These are phyloP conservation scores for Aspidiotus destructor DNA, from an alignment of 2,888 invertebrate genomes.

Conservation along the genomic window DNA sequence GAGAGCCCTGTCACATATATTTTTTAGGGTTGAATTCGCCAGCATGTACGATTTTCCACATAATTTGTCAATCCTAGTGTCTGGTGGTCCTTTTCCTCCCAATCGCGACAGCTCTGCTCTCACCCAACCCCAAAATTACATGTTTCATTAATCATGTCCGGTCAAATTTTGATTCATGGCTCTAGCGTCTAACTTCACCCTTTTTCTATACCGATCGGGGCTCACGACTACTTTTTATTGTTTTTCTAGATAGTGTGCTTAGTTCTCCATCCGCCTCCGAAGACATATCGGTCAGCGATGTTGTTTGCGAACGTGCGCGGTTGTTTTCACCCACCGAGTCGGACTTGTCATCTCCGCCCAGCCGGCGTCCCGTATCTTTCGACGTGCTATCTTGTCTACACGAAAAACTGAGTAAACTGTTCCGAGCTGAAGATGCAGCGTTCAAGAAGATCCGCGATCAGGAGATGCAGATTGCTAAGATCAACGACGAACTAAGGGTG, in stretches of 20 bases:
- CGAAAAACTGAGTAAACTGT: constrained; percentile 33
- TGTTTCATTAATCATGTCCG: no score
- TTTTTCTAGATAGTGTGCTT: constrained; percentile 12
- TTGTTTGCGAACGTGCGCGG: constrained; percentile 7
- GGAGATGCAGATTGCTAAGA: constrained; percentile 25
- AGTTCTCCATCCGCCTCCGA: constrained; percentile 30
- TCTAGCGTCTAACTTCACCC: no score
- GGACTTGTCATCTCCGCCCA: constrained; percentile 7
- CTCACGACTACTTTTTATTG: background rate
- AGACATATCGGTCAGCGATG: constrained; percentile 25
- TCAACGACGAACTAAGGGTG: constrained; percentile 29
- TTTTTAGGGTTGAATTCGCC: no score
- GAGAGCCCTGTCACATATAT: no score
- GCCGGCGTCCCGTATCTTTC: background rate
- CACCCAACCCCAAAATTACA: no score
- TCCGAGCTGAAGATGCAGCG: constrained; percentile 35
- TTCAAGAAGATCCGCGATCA: constrained; percentile 34
- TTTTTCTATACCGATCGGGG: no score
- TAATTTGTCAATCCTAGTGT: no score
- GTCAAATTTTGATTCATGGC: no score
- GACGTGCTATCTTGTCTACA: constrained; percentile 16
- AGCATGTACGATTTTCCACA: no score
- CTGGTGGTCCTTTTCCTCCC: no score
- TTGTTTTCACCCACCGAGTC: constrained; percentile 12
- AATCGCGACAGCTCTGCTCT: no score